phyloP scores from a whole-genome alignment of 2,113 vertebrate genomes.

The Mesembrinibis cayennensis region DNA sequence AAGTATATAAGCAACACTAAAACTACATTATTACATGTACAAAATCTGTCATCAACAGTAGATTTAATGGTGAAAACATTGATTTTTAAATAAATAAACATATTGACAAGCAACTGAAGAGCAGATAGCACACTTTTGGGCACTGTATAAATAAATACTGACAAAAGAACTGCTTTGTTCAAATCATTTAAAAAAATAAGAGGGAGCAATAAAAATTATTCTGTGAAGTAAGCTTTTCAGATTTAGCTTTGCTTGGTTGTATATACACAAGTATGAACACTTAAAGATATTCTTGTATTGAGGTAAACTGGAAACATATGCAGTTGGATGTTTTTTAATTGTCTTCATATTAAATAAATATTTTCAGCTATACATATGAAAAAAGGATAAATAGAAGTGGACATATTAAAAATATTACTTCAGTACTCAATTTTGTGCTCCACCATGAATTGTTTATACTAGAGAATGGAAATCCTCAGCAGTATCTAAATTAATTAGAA shows the following conservation, averaged over 20 bases:
- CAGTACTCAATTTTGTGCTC: not conserved
- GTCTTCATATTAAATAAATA: not conserved
- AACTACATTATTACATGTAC: not conserved
- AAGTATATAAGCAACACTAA: not conserved
- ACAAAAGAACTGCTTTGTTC: not conserved
- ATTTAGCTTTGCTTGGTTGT: not conserved
- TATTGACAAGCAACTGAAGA: not conserved
- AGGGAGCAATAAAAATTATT: not conserved
- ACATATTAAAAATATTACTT: not conserved
- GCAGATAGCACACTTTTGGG: not conserved
- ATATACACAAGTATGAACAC: not conserved
- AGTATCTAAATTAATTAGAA: not conserved
- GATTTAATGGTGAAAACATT: not conserved
- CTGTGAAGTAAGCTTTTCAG: not conserved
- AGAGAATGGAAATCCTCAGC: not conserved
- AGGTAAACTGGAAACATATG: not conserved
- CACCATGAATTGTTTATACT: not conserved
- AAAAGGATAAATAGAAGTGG: not conserved
- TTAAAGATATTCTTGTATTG: not conserved
- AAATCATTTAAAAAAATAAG: not conserved
- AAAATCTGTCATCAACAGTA: not conserved
- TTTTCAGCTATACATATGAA: not conserved
- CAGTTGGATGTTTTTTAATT: not conserved
- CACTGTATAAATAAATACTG: not conserved
- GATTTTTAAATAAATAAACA: not conserved